phyloP scores from a whole-genome alignment of 2,797 vertebrate species.

The Diplodus puntazzo region DNA sequence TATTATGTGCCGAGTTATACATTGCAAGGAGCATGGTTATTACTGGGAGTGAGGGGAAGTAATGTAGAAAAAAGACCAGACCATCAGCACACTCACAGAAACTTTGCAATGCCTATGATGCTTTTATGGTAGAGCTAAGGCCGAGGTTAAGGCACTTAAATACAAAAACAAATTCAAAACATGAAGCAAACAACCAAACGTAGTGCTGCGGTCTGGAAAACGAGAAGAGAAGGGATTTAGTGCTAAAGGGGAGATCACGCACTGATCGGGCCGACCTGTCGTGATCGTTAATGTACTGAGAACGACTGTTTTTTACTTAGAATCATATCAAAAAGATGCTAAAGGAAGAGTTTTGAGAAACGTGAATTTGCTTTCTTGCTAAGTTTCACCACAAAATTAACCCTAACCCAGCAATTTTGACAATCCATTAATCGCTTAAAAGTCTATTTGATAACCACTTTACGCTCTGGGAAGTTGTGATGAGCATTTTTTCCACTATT shows the following conservation, averaged over 20 bases:
- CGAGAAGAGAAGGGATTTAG: slow-evolving; percentile 23
- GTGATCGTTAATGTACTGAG: background rate
- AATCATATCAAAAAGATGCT: background rate
- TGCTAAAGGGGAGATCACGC: background rate
- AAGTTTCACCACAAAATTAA: background rate
- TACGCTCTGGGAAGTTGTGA: too few relatives aligned
- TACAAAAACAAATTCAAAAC: slow-evolving; percentile 68
- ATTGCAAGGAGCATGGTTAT: slow-evolving; percentile 56
- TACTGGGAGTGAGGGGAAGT: slow-evolving; percentile 53
- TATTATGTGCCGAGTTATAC: slow-evolving; percentile 63
- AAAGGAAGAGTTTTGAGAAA: slow-evolving; percentile 26
- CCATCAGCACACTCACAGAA: slow-evolving; percentile 55
- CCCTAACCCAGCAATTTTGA: too few relatives aligned
- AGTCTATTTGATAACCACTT: too few relatives aligned
- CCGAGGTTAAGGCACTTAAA: slow-evolving; percentile 85
- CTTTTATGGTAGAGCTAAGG: slow-evolving; percentile 74
- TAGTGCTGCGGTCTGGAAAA: slow-evolving; percentile 39
- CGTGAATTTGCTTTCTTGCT: background rate
- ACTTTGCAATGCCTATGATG: slow-evolving; percentile 62
- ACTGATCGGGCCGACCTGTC: slow-evolving; percentile 15
- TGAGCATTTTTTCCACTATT: too few relatives aligned
- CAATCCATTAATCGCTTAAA: too few relatives aligned
- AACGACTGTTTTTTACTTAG: slow-evolving; percentile 13
- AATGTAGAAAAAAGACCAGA: slow-evolving; percentile 61
- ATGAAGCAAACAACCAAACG: slow-evolving; percentile 50